Base-by-base conservation (phyloP, 2,888 invertebrate species). In the Chelonus formosanus region DNA sequence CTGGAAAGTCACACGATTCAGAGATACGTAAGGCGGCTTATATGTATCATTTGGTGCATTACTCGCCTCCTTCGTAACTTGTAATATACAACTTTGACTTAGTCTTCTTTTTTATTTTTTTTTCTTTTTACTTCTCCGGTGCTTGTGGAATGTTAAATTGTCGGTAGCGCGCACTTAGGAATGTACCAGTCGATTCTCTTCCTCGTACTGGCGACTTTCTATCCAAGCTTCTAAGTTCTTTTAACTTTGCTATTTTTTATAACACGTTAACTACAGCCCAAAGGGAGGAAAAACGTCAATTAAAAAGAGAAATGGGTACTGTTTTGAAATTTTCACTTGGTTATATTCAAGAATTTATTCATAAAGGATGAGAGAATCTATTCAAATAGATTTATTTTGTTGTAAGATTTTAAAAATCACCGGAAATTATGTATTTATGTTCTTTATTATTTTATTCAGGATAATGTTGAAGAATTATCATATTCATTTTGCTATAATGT, bases 81-180 rank as follows among this genome's bases (percentile, higher is more conserved):
- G 48, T 52, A 55, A 31, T 7, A 31, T 10, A 44, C 44, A 20
- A 48, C 50, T 40, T 52, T 40, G 31, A 50, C 4, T 47, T 45
- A 3, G 8, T 36, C 35, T 40, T 48, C n/a, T 56, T 50, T 52
- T 5, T 40, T 47, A 3, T 50, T 48, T 57, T 55, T 55, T 40
- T 43, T 6, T 34, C 34, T 31, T 35, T 32, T 43, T 40, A 34
- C 61, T 44, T 32, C 55, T 36, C 56, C 20, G 44, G 52, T 50
- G 40, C n/a, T 8, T 45, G 48, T 61, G 53, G 66, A 67, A 67
- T 67, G 58, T 56, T 63, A 58, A 67, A 67, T 67, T 67, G 57
- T 63, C 32, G 50, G 62, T 47, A 66, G 56, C 57, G 62, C 35
- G 58, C 47, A 58, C 67, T 62, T 58, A 35, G 58, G 67, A 67